Evolutionary conservation across 2,888 invertebrate species (phyloP), one percentile per base, ranked within the genome.

Genomic region (Suillia variegata): DNA sequence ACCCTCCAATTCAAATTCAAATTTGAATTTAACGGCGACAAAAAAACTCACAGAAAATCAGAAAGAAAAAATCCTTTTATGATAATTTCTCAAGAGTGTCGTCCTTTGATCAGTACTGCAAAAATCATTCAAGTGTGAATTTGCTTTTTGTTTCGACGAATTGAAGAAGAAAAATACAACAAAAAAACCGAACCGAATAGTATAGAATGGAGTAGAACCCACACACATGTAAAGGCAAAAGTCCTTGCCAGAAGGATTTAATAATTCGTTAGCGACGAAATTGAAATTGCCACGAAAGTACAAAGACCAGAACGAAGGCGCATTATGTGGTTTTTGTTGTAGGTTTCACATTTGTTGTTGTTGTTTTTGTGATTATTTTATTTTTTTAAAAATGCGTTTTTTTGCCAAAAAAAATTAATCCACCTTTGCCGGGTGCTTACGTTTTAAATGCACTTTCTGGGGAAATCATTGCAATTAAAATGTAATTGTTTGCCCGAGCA

Each of bases 81-180:
- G 78, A 78, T 77, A 78, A 78, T 77, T 77, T 77, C 79, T 77
- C 78, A 78, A 75, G 77, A 79, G 78, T 77, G 77, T 76, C 77
- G 79, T 79, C 76, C 79, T 78, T 78, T 77, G 79, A 77, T 77
- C 77, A 77, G 71, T 74, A 74, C 67, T 58, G 68, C 67, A 67
- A 67, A 72, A 75, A 68, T 66, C 77, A 79, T 76, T 79, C 76
- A 77, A 76, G 77, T 79, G 77, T 74, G 76, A 79, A 79, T 72
- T 68, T 61, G 74, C 73, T 70, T 55, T 62, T 52, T 20, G 18
- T 55, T 57, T 51, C 33, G 18, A 5, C 13, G 13, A n/a, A 17
- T 50, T 57, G 6, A 15, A 5, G 24, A 52, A 26, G 10, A 26
- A 26, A 26, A 26, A 26, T 6, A 26, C 5, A 5, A 26, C 26